A percentile compares a stretch with the other conserved stretches of the same genome.
phyloP scores from a whole-genome alignment of 2,888 invertebrate species.

The Apamea monoglypha region DNA sequence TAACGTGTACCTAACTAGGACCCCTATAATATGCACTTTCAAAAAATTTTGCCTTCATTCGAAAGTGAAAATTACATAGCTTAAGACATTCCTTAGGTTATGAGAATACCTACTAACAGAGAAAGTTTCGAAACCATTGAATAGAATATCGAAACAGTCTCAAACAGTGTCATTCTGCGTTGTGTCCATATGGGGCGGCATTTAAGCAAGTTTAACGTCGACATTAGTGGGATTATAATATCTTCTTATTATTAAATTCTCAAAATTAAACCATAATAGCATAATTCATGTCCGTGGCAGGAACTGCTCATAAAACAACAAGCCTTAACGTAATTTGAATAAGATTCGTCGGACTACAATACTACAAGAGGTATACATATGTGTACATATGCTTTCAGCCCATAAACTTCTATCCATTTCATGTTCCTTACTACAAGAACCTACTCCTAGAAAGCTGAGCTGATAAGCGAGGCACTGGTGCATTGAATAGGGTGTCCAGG shows the following conservation, averaged over 20 bases:
- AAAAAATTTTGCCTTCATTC: slow-evolving; percentile 38
- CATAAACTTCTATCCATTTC: background rate
- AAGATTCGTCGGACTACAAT: background rate
- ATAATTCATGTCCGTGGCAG: background rate
- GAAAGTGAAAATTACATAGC: slow-evolving; percentile 56
- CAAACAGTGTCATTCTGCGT: slow-evolving; percentile 29
- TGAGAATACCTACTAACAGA: slow-evolving; percentile 60
- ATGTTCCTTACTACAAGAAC: background rate
- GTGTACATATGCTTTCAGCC: background rate
- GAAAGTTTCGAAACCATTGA: slow-evolving; percentile 62
- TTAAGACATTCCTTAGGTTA: slow-evolving; percentile 57
- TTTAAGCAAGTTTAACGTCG: background rate
- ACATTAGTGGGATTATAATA: background rate
- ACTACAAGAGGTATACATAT: too few species aligned
- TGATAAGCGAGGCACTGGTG: background rate
- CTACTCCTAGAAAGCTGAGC: background rate
- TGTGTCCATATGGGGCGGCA: background rate
- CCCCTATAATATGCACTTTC: background rate
- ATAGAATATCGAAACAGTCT: slow-evolving; percentile 45
- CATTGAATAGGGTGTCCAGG: background rate
- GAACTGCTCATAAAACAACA: background rate
- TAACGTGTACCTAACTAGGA: background rate
- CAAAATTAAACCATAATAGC: background rate
- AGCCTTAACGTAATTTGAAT: background rate
- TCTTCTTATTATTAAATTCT: background rate